Evolutionary conservation across 2,888 invertebrate genomes (phyloP).

Genomic region (Meta bourneti): DNA sequence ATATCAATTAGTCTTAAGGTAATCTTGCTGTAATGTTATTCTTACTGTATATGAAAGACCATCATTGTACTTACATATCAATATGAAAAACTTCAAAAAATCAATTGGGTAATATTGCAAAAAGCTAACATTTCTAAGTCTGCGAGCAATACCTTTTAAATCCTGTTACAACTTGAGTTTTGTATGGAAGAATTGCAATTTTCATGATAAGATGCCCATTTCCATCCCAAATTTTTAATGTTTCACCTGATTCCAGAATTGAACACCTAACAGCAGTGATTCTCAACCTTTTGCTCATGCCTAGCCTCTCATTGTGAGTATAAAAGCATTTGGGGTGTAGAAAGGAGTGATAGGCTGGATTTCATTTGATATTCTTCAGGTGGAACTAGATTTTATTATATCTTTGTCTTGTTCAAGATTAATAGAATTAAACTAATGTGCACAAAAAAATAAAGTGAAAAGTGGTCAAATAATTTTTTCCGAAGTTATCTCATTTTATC

Average conservation of each 20-base stretch:
- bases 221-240: neutral
- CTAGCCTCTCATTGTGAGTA: no score
- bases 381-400: no score
- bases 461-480: no score
- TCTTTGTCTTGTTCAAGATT: no score
- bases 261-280: neutral
- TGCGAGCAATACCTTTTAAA: no score
- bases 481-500: no score
- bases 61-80: slow-evolving; percentile 60
- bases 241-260: neutral
- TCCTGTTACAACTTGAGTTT: neutral
- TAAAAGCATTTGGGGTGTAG: neutral
- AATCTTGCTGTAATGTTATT: neutral
- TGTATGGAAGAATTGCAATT: neutral
- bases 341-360: neutral
- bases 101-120: neutral
- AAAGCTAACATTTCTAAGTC: neutral
- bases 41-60: neutral
- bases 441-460: no score
- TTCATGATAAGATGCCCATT: no score
- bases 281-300: neutral
- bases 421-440: no score
- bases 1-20: neutral
- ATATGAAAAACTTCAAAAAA: neutral
- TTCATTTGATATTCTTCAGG: neutral